Evolutionary conservation across 2,113 vertebrate species (phyloP), one percentile per base, ranked within the genome.

Genomic region (Colaptes auratus): DNA sequence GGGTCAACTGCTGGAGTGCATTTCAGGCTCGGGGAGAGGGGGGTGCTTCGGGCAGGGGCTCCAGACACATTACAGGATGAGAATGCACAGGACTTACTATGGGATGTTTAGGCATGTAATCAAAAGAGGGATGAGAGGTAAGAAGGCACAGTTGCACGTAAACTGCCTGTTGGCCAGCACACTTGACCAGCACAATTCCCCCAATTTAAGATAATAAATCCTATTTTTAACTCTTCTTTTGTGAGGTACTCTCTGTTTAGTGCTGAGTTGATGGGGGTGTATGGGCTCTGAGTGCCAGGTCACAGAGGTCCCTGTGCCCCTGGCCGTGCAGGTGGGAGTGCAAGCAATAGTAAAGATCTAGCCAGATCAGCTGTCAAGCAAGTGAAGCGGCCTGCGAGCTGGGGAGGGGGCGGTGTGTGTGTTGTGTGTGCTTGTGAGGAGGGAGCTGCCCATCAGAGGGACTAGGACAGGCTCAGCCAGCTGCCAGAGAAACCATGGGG

Each of bases 381-480:
- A 30, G 16, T 69, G 42, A 46, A 63, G 61, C 39, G 30, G 31
- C 48, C 66, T 28, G 13, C 25, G 48, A 67, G 55, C 27, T 5
- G 0, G 15, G 30, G 20, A 48, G 48, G 20, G 20, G 19, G 48
- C 9, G 7, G 46, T 48, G 46, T 48, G 46, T 48, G 7, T 39
- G 36, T 12, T 48, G 46, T 48, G 46, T 48, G 7, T 39, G 36
- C 15, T 33, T 60, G 21, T 39, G 33, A 85, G 27, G 46, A 25
- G 48, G 24, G 5, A 77, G 5, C 10, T 44, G 52, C 25, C 42
- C 15, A 2, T 58, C 2, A 0, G 42, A 59, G 35, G 12, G 14
- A 86, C 9, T 2, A 0, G 39, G 35, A 59, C 19, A 82, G 15
- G 61, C 31, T 25, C 71, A 67, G 27, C 2, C 7, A 25, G 25